phyloP scores from a whole-genome alignment of 2,113 vertebrate genomes.

The Centropristis striata region DNA sequence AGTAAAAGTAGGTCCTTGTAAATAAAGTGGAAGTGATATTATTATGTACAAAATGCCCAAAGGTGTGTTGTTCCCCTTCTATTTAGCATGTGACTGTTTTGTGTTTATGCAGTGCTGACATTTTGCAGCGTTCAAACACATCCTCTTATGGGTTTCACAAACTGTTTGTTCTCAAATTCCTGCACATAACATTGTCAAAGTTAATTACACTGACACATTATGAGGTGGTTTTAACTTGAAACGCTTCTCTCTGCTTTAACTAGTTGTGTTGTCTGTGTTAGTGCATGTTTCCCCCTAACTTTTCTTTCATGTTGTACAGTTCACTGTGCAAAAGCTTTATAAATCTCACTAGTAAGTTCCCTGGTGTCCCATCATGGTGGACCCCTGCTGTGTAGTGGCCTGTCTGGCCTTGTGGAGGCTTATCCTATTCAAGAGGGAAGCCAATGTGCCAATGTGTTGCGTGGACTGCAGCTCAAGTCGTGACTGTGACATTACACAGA shows the following conservation, averaged over 20 bases:
- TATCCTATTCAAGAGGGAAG: conserved; percentile 49
- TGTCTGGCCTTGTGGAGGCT: conserved; percentile 23
- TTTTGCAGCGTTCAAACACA: neutral
- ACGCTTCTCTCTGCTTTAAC: neutral
- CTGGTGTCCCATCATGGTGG: conserved; percentile 6
- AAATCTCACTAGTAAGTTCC: neutral
- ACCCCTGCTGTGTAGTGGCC: conserved; percentile 44
- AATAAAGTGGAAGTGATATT: neutral
- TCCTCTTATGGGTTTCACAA: neutral
- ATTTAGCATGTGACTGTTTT: neutral
- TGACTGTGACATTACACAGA: conserved; percentile 2
- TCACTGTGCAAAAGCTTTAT: neutral
- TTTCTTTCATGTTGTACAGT: neutral
- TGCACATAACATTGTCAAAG: neutral
- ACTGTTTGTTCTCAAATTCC: neutral
- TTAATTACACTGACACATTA: neutral
- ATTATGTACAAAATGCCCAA: neutral
- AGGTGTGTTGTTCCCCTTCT: neutral
- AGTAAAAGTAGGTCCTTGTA: neutral
- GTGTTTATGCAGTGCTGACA: too few species aligned
- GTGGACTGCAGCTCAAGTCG: neutral
- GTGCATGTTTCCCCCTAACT: neutral
- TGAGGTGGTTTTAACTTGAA: neutral
- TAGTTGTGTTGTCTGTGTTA: neutral
- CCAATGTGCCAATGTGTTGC: neutral